Percentiles rank a stretch among this genome's conserved stretches.
phyloP scores from a whole-genome alignment of 2,888 invertebrate genomes.

The Ichneumoninae sp. region DNA sequence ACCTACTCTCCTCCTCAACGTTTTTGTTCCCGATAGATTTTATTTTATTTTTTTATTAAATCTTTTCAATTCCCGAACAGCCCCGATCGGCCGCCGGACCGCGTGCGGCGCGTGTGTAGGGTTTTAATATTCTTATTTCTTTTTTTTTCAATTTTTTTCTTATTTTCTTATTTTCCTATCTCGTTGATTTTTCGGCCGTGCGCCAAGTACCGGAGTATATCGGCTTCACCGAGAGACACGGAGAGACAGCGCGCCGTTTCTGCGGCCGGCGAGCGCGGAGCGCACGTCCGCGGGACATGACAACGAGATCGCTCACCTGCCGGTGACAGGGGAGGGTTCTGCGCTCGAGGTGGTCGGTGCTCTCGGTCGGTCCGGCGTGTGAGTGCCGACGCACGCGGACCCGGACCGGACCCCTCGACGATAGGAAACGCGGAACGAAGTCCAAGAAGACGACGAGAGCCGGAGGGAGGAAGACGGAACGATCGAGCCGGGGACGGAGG shows the following conservation, averaged over 20 bases:
- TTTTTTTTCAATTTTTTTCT: background rate
- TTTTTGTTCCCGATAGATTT: background rate
- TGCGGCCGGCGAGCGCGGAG: conserved; percentile 63
- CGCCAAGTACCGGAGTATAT: conserved; percentile 25
- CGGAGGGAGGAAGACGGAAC: conserved; percentile 58
- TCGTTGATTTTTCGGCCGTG: background rate
- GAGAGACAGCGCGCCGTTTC: conserved; percentile 44
- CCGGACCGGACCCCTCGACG: conserved; percentile 16
- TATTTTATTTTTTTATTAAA: background rate
- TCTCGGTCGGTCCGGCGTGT: conserved; percentile 41
- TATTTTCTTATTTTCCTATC: background rate
- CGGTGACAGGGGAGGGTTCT: conserved; percentile 78
- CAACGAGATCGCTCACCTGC: conserved; percentile 82
- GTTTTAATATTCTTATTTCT: background rate
- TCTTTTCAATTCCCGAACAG: background rate
- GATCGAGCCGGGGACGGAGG: conserved; percentile 26
- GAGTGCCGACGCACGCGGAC: conserved; percentile 12
- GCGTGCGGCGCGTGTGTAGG: background rate
- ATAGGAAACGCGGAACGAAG: conserved; percentile 39
- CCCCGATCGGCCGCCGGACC: background rate
- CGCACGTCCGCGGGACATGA: conserved; percentile 77
- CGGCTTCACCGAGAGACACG: background rate
- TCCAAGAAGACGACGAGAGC: conserved; percentile 37
- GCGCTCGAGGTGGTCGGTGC: conserved; percentile 66
- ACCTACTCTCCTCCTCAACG: background rate